Evolutionary conservation across 2,113 vertebrate species (phyloP).

Genomic region (Oreochromis niloticus): DNA sequence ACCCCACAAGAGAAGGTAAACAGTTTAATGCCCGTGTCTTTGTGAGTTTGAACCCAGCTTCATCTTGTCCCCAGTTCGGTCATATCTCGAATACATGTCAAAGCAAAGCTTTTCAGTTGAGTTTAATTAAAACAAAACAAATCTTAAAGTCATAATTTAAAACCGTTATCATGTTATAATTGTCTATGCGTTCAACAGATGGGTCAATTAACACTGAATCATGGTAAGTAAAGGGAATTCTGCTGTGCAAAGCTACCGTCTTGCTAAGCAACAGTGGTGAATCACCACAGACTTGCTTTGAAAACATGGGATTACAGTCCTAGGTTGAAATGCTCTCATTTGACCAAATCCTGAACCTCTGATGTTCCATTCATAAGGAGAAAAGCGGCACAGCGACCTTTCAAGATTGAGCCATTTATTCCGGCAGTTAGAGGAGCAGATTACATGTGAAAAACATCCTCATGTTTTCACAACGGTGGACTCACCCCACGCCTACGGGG

Average conservation of each 20-base stretch:
- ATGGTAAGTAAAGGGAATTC: not conserved
- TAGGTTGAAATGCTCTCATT: not conserved
- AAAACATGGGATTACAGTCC: not conserved
- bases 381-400: not conserved
- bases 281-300: not conserved
- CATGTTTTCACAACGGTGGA: not conserved
- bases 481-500: not conserved
- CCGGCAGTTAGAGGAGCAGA: not conserved
- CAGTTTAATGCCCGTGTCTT: not conserved
- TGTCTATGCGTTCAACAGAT: not conserved
- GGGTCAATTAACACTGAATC: not conserved
- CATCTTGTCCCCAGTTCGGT: not conserved
- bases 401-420: not conserved
- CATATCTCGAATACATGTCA: rapidly evolving
- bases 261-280: not conserved
- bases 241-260: not conserved
- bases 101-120: not conserved
- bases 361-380: not conserved
- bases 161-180: not conserved
- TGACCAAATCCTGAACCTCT: not conserved
- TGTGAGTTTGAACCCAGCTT: not conserved
- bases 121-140: not conserved
- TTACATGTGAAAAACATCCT: not conserved
- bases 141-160: not conserved
- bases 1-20: not conserved